Conservation (phyloP, 64 coral and sea anemone genomes). For the Dendrophyllia cribrosa region DNA sequence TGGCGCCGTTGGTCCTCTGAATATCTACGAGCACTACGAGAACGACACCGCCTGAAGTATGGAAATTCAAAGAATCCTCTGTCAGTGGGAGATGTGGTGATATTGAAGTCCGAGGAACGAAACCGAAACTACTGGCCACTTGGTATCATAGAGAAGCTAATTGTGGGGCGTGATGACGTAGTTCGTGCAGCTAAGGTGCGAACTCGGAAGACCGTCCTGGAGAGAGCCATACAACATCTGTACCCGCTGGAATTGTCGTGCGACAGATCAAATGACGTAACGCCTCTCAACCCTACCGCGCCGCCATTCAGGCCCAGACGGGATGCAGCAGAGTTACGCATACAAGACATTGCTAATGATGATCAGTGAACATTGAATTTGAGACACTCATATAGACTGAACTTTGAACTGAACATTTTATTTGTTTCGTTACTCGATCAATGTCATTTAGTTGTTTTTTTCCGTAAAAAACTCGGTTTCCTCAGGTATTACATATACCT, state of each 20-base stretch:
- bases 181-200: conserved; percentile 26
- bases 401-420: neutral
- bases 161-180: neutral
- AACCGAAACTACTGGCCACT: neutral
- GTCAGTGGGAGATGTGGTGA: conserved; percentile 18
- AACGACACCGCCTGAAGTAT: conserved; percentile 41
- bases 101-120: conserved; percentile 23
- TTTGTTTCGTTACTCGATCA: neutral
- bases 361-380: neutral
- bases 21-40: conserved; percentile 12
- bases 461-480: neutral
- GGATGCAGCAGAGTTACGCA: neutral
- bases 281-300: neutral
- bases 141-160: conserved; percentile 18
- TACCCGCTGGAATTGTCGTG: conserved; percentile 21
- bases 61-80: conserved; percentile 7
- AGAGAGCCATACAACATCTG: conserved; percentile 11
- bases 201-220: neutral
- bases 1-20: conserved; percentile 26
- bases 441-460: neutral
- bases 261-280: neutral
- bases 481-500: neutral
- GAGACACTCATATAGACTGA: neutral
- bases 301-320: neutral
- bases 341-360: neutral